Evolutionary conservation across 2,113 vertebrate species (phyloP).

Genomic region (Thryonomys swinderianus): DNA sequence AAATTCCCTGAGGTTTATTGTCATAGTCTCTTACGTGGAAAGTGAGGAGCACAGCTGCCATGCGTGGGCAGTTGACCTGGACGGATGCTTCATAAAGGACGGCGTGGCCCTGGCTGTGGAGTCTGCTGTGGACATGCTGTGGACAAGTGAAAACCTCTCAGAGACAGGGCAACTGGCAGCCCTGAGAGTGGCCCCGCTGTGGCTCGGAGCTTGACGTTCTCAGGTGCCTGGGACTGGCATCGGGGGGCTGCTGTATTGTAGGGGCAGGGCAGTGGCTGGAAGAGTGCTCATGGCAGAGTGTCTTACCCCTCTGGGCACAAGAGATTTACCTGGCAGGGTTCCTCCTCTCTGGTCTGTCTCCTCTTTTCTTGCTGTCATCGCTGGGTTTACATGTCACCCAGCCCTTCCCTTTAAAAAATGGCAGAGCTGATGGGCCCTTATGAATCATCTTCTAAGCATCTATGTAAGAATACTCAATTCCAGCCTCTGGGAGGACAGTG

Average conservation of each 20-base stretch:
- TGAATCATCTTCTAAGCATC: slow-evolving; percentile 57
- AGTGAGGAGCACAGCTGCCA: neutral
- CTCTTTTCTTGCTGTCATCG: slow-evolving; percentile 25
- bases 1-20: neutral
- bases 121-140: neutral
- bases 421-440: neutral
- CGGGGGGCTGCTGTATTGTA: neutral
- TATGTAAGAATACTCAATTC: slow-evolving; percentile 62
- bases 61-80: neutral
- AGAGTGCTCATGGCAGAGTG: neutral
- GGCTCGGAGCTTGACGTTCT: neutral
- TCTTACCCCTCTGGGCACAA: neutral
- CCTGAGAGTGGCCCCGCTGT: neutral
- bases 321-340: neutral
- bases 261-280: neutral
- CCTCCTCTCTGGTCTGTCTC: slow-evolving; percentile 25
- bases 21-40: neutral
- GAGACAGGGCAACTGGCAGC: neutral
- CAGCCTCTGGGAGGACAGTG: slow-evolving; percentile 53
- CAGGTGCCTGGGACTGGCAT: neutral
- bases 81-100: neutral
- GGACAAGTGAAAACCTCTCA: neutral
- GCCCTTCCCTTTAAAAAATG: slow-evolving; percentile 25
- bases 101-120: too few relatives aligned
- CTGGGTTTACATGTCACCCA: slow-evolving; percentile 41